Percentiles rank a stretch among this genome's conserved stretches.
phyloP scores from a whole-genome alignment of 2,888 invertebrate genomes.

The Neuroscelio doddi region DNA sequence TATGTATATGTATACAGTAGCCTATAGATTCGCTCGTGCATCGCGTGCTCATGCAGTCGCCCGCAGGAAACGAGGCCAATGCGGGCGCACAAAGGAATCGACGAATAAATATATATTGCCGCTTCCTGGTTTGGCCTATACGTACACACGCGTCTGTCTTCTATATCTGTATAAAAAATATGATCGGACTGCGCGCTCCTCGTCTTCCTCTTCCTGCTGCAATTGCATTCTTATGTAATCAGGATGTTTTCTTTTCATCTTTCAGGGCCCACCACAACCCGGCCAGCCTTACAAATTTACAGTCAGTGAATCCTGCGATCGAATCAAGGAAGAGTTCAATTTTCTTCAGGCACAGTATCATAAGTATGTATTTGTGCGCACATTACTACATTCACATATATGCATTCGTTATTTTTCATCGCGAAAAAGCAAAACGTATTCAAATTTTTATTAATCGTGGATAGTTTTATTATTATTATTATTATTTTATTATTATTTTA shows the following conservation, averaged over 20 bases:
- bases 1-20: background rate
- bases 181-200: slow-evolving; percentile 28
- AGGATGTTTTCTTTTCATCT: slow-evolving; percentile 65
- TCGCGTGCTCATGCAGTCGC: slow-evolving; percentile 37
- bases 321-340: slow-evolving; percentile 96
- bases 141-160: slow-evolving; percentile 44
- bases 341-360: slow-evolving; percentile 96
- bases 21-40: slow-evolving; percentile 8
- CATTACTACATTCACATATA: no score
- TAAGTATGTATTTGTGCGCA: slow-evolving; percentile 76
- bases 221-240: slow-evolving; percentile 4
- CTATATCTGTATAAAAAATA: no score
- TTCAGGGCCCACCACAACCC: slow-evolving; percentile 88
- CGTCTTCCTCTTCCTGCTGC: slow-evolving; percentile 32
- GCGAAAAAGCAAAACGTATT: no score
- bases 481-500: no score
- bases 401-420: no score
- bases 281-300: slow-evolving; percentile 96
- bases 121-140: slow-evolving; percentile 41
- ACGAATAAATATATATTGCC: slow-evolving; percentile 46
- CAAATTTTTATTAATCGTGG: no score
- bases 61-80: slow-evolving; percentile 39
- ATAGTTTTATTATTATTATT: no score
- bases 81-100: slow-evolving; percentile 42
- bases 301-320: slow-evolving; percentile 92